phyloP scores from a whole-genome alignment of 2,797 vertebrate genomes.

The Pantherophis vulpinus region DNA sequence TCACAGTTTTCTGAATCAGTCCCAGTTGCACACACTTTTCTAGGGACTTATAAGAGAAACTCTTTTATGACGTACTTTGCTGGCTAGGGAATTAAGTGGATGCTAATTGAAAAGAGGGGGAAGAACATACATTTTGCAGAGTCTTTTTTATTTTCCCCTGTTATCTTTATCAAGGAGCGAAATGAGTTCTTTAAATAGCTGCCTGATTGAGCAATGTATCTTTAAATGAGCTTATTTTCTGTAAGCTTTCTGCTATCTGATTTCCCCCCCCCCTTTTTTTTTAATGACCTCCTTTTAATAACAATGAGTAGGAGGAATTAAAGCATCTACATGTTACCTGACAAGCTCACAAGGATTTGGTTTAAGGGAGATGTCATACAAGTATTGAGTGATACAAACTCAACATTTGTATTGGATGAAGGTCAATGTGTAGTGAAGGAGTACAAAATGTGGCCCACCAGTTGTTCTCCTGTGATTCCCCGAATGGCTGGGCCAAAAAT shows the following conservation, averaged over 20 bases:
- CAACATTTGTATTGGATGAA: neutral
- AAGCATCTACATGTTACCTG: neutral
- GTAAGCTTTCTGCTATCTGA: neutral
- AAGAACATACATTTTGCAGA: slow-evolving; percentile 48
- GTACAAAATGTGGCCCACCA: neutral
- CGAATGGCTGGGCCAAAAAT: neutral
- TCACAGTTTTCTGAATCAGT: slow-evolving; percentile 63
- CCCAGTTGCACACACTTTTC: slow-evolving; percentile 55
- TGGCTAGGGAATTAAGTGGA: neutral
- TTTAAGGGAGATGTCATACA: neutral
- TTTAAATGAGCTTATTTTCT: slow-evolving; percentile 41
- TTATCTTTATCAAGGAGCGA: slow-evolving; percentile 55
- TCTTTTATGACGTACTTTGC: slow-evolving; percentile 34
- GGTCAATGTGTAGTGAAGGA: neutral
- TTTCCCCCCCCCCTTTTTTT: neutral
- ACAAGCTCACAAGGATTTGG: neutral
- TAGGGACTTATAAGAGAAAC: slow-evolving; percentile 53
- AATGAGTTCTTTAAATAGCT: slow-evolving; percentile 61
- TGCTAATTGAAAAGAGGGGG: neutral
- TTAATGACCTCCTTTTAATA: neutral
- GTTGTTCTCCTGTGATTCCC: neutral
- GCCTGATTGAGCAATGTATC: slow-evolving; percentile 50
- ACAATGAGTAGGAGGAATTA: neutral
- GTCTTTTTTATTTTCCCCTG: slow-evolving; percentile 49
- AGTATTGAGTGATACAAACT: neutral